Evolutionary conservation across 2,797 vertebrate genomes (phyloP).

Genomic region (Psittacula derbiana): DNA sequence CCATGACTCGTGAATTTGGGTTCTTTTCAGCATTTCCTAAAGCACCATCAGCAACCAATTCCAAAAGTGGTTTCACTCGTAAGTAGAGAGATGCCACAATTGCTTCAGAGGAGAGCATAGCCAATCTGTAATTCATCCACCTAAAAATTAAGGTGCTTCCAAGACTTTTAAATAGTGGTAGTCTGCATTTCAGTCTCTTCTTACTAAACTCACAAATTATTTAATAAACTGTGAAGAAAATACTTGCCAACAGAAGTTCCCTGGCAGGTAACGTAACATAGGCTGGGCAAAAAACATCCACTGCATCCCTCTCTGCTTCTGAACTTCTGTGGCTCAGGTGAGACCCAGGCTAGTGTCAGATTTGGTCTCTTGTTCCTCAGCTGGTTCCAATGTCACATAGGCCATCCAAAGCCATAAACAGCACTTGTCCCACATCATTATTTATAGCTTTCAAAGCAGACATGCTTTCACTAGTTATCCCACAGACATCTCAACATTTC

Average conservation of each 20-base stretch:
- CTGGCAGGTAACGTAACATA: rapidly evolving
- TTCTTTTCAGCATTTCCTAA: not conserved
- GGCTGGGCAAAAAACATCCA: not conserved
- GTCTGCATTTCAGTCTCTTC: not conserved
- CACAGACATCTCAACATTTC: not conserved
- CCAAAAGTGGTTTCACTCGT: not conserved
- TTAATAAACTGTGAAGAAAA: not conserved
- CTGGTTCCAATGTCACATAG: not conserved
- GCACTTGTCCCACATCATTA: not conserved
- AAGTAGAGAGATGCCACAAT: not conserved
- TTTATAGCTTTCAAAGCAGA: not conserved
- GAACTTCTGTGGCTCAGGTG: not conserved
- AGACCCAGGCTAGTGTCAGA: not conserved
- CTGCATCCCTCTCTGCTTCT: not conserved
- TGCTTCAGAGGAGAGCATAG: not conserved
- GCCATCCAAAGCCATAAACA: not conserved
- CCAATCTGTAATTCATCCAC: not conserved
- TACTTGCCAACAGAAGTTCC: not conserved
- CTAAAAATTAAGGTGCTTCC: not conserved
- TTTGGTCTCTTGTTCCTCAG: not conserved
- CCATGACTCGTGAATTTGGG: not conserved
- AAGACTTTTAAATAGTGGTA: not conserved
- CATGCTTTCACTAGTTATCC: not conserved
- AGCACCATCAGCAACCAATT: not conserved
- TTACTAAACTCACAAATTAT: not conserved